phyloP scores from a whole-genome alignment of 2,113 vertebrate genomes.

The Hylia prasina region DNA sequence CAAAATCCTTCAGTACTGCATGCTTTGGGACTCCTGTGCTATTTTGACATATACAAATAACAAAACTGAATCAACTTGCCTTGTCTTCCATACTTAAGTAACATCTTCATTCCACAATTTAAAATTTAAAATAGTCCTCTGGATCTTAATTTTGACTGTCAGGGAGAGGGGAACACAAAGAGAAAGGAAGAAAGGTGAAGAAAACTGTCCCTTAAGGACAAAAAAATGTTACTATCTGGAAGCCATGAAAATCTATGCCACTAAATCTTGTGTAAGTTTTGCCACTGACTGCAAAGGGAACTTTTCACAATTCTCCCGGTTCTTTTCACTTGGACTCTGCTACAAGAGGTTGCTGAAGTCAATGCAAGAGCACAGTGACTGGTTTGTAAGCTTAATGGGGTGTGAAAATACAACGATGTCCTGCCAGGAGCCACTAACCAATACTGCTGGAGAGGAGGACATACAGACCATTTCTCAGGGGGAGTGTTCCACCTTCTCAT shows the following conservation, averaged over 20 bases:
- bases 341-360: neutral
- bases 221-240: neutral
- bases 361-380: neutral
- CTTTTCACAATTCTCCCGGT: neutral
- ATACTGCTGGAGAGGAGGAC: neutral
- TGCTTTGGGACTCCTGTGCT: neutral
- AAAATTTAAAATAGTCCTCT: neutral
- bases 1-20: neutral
- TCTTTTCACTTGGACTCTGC: neutral
- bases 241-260: neutral
- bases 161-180: neutral
- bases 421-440: neutral
- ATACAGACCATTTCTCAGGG: neutral
- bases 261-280: neutral
- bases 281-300: neutral
- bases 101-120: neutral
- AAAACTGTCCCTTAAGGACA: neutral
- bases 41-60: neutral
- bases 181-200: neutral
- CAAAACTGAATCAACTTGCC: neutral
- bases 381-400: neutral
- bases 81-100: neutral
- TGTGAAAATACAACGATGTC: neutral
- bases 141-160: accelerated
- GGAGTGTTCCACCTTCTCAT: neutral